A percentile compares a stretch with the other conserved stretches of the same genome.
Conservation (phyloP, 2,888 invertebrate species). For the Patella caerulea region DNA sequence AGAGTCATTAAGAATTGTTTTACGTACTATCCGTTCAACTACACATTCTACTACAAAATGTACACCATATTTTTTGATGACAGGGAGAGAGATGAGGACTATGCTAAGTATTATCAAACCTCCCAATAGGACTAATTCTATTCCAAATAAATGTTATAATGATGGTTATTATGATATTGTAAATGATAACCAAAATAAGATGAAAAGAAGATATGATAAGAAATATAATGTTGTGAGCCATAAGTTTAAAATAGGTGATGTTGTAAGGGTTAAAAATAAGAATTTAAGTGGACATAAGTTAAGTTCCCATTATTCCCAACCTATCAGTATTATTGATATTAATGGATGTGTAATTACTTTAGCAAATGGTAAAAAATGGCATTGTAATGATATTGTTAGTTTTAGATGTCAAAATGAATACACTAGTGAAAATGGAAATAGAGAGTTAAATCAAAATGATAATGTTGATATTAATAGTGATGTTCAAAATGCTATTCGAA, state of each 20-base stretch:
- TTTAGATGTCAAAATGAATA: not conserved
- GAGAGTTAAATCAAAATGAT: not conserved
- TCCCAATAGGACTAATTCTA: not conserved
- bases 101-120: not conserved
- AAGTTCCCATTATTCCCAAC: slow-evolving; percentile 8
- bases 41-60: not conserved
- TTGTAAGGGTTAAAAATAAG: not conserved
- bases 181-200: not conserved
- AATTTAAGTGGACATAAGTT: not conserved
- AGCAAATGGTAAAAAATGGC: slow-evolving; percentile 11
- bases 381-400: not conserved
- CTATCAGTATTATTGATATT: slow-evolving; percentile 4
- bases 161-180: not conserved
- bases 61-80: not conserved
- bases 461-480: not conserved
- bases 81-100: not conserved
- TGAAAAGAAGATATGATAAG: not conserved
- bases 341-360: slow-evolving; percentile 1
- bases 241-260: slow-evolving; percentile 3
- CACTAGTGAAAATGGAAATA: not conserved
- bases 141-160: not conserved
- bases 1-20: not conserved
- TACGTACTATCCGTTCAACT: not conserved
- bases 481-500: not conserved
- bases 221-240: not conserved